Evolutionary conservation across 2,797 vertebrate species (phyloP), one percentile per base, ranked within the genome.

Genomic region (Onychomys torridus): DNA sequence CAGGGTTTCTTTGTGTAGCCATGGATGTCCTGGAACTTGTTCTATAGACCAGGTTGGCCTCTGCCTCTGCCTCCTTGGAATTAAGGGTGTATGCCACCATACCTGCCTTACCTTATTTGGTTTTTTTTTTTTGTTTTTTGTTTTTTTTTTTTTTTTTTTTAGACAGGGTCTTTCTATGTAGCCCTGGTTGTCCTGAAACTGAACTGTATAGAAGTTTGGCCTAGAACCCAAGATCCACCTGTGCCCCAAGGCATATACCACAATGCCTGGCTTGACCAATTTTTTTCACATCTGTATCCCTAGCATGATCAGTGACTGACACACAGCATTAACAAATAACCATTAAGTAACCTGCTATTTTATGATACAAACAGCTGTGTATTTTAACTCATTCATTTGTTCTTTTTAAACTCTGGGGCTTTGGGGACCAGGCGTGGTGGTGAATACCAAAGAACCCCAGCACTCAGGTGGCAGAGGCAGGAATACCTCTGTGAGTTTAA

Each of bases 331-430:
- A 78, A 78, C 40, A 32, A 34, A 46, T 52, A 69, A 25, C 59
- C n/a, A 67, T 6, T 49, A 73, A 23, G 16, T 65, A 91, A 90
- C 34, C 57, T 59, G 29, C 25, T 55, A 1, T 55, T 57, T 52
- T 40, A 55, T 13, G 23, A 9, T 14, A n/a, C n/a, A 81, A 57
- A 86, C 77, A 46, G 17, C 40, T 11, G 37, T 63, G 10, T 55
- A n/a, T 77, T 94, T 69, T 93, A 65, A 61, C 37, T 92, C 49
- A 65, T 85, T 78, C 17, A 17, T 63, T 87, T 81, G 63, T 79
- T 65, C 32, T 88, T 67, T 75, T 90, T 46, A 75, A 79, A 71
- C 83, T 89, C 90, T 59, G 34, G 25, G 52, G 90, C 69, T 90
- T 34, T n/a, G 61, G 40, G 40, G 8, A 37, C 37, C 57, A 61